A percentile compares a stretch with the other conserved stretches of the same genome.
Evolutionary conservation across 2,888 invertebrate genomes (phyloP).

Genomic region (Ophraella communa): DNA sequence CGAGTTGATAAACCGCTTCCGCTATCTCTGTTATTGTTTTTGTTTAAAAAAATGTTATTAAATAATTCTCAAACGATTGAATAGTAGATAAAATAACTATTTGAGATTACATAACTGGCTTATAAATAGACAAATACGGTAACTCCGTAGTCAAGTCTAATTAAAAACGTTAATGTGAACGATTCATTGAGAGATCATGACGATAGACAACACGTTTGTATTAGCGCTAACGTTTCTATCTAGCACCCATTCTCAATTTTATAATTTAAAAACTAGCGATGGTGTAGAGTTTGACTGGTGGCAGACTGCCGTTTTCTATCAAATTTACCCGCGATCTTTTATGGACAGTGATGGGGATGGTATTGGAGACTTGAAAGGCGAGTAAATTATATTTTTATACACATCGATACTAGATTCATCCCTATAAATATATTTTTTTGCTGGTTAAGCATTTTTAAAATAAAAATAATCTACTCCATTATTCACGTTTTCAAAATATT

Average conservation of each 20-base stretch:
- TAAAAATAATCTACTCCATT: too few species aligned
- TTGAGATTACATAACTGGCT: background rate
- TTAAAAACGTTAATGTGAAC: background rate
- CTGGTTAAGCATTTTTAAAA: too few species aligned
- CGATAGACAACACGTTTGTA: background rate
- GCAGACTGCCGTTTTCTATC: conserved; percentile 81
- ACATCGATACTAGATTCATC: background rate
- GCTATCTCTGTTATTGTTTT: too few species aligned
- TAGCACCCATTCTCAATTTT: background rate
- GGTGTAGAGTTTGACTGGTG: conserved; percentile 76
- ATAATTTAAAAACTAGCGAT: background rate
- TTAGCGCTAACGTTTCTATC: background rate
- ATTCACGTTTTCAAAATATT: too few species aligned
- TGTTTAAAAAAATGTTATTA: too few species aligned
- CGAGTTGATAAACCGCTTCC: too few species aligned
- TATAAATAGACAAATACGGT: background rate
- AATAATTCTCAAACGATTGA: too few species aligned
- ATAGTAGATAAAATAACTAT: too few species aligned
- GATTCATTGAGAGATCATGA: background rate
- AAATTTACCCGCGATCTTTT: conserved; percentile 86
- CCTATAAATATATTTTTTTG: background rate
- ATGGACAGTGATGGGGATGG: conserved; percentile 85
- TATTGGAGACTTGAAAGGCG: conserved; percentile 84
- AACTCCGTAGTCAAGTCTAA: background rate
- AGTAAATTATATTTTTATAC: background rate